Percentiles rank a stretch among this genome's conserved stretches.
These are phyloP conservation scores for Cephalophus harveyi DNA, from an alignment of 2,113 vertebrate genomes.

Conservation along the genomic window DNA sequence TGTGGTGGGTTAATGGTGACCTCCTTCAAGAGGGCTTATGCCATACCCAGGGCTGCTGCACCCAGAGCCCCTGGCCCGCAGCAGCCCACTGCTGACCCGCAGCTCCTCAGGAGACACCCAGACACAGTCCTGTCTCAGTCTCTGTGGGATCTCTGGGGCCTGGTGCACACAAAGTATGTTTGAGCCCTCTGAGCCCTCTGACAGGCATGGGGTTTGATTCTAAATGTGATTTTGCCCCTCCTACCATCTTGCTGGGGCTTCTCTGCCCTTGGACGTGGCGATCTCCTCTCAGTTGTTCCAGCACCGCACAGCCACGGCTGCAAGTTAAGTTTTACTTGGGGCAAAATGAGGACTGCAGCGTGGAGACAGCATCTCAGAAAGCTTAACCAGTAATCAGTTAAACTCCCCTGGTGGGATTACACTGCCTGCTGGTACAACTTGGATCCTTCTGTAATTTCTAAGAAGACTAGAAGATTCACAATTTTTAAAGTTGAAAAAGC, in stretches of 20 bases:
- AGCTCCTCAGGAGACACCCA: background rate
- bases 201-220: background rate
- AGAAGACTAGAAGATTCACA: background rate
- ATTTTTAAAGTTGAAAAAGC: background rate
- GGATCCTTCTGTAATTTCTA: background rate
- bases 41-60: background rate
- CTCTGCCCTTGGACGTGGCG: background rate
- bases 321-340: background rate
- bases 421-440: background rate
- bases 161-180: background rate
- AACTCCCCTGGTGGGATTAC: too few relatives aligned
- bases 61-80: background rate
- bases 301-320: rapidly evolving
- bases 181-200: background rate
- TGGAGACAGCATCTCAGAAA: background rate
- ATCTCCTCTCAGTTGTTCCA: background rate
- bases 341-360: background rate
- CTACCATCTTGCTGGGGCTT: background rate
- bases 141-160: background rate
- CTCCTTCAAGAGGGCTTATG: background rate
- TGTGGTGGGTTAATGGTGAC: background rate
- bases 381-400: background rate
- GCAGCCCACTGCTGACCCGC: background rate
- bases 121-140: background rate
- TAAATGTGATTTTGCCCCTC: background rate